Evolutionary conservation across 2,113 vertebrate species (phyloP), one percentile per base, ranked within the genome.

Genomic region (Thunnus thynnus): DNA sequence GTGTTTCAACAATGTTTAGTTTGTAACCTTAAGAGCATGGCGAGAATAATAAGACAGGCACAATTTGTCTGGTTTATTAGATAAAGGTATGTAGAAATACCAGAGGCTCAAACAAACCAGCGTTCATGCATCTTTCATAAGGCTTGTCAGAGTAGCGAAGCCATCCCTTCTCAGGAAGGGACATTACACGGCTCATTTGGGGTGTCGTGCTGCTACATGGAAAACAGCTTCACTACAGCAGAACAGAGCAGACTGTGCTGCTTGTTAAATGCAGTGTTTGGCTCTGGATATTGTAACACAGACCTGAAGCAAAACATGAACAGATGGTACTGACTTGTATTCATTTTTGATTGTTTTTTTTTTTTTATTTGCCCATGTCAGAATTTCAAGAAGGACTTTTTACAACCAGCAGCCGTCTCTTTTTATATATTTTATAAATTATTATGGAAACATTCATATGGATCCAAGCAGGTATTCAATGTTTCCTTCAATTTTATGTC

Each of bases 111-210:
- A 78, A 62, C 71, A 77, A 70, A 89, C 52, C 73, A 22, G 30
- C 5, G 3, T 51, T 90, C 88, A 88, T 91, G 70, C 82, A 89
- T 88, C 67, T 91, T 91, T 93, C 82, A 91, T 93, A 60, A 87
- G 83, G 58, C 57, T 56, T 65, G 81, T 77, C 72, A 76, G 86
- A 81, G 10, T 6, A 60, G 68, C 44, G 13, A 25, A 51, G 83
- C 27, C 74, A 48, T 85, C 52, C 22, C 58, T 91, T 81, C 9
- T 84, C 70, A 83, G 57, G 57, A 82, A 20, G 52, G 80, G 66
- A 76, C 74, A 92, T 94, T 92, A 92, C 86, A 93, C 63, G 83
- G 86, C 84, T 93, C 89, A 93, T 92, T 93, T 85, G 79, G 71
- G 76, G 71, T 72, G 88, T 85, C 60, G 27, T 78, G 78, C 82